Conservation (phyloP, 2,113 vertebrate species). For the Lophotis ruficrista region DNA sequence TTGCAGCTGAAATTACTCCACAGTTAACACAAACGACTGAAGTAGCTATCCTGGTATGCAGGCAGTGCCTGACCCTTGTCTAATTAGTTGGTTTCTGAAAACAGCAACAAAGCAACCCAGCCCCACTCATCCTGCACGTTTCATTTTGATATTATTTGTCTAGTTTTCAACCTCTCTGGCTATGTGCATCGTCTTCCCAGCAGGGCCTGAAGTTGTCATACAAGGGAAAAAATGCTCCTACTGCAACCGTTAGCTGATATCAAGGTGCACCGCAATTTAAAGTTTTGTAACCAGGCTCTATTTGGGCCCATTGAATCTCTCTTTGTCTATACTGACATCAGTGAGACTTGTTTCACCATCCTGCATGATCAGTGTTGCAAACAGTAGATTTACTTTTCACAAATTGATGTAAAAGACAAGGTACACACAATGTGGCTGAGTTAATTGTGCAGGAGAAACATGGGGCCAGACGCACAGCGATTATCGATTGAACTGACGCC, state of each 20-base stretch:
- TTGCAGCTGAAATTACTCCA: neutral
- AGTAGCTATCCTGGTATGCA: neutral
- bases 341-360: neutral
- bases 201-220: neutral
- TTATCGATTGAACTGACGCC: slow-evolving; percentile 15
- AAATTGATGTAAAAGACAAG: neutral
- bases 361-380: neutral
- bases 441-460: neutral
- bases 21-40: neutral
- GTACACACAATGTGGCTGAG: neutral
- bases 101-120: neutral
- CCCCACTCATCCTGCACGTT: neutral
- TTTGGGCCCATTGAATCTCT: neutral
- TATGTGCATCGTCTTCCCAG: neutral
- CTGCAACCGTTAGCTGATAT: neutral
- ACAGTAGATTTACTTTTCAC: neutral
- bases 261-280: neutral
- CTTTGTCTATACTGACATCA: neutral
- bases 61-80: neutral
- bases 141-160: neutral
- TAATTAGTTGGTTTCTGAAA: neutral
- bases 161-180: neutral
- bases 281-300: neutral
- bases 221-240: neutral
- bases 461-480: neutral